A percentile compares a stretch with the other conserved stretches of the same genome.
Conservation (phyloP, 2,888 invertebrate species). For the Campoletis raptor region DNA sequence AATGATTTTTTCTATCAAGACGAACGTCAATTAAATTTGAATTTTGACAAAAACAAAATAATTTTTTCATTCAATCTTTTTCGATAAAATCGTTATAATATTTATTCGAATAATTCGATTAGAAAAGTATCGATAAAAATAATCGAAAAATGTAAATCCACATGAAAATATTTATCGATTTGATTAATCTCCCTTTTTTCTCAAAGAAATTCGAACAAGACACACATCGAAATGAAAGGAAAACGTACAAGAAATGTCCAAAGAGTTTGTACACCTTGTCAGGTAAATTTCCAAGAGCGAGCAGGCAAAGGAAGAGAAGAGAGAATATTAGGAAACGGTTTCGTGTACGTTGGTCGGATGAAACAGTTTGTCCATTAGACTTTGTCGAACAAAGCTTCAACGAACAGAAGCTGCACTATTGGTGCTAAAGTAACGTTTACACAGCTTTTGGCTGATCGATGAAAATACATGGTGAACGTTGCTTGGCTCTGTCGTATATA, state of each 20-base stretch:
- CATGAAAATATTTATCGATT: no score
- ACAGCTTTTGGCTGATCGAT: slow-evolving; percentile 50
- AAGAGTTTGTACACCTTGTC: slow-evolving; percentile 34
- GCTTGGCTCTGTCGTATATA: slow-evolving; percentile 11
- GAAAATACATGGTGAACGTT: slow-evolving; percentile 59
- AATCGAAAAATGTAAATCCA: no score
- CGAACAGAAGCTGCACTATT: slow-evolving; percentile 41
- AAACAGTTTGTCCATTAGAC: slow-evolving; percentile 61
- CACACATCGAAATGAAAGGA: slow-evolving; percentile 10
- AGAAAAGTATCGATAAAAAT: no score
- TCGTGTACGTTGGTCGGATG: slow-evolving; percentile 50
- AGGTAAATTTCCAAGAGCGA: slow-evolving; percentile 52
- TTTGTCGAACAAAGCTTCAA: slow-evolving; percentile 47
- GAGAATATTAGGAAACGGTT: slow-evolving; percentile 34
- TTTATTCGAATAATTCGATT: no score
- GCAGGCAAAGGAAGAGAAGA: slow-evolving; percentile 13
- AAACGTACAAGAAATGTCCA: slow-evolving; percentile 20
- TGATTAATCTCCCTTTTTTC: no score
- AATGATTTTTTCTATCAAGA: neutral
- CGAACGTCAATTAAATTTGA: neutral
- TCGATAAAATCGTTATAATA: no score
- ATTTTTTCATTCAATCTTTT: no score
- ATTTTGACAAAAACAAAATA: neutral
- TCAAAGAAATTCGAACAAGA: neutral
- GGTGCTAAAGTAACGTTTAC: slow-evolving; percentile 58